Percentiles rank a stretch among this genome's conserved stretches.
Evolutionary conservation across 1,140 invertebrate species (phyloP).

Genomic region (Leptinotarsa lineolata): DNA sequence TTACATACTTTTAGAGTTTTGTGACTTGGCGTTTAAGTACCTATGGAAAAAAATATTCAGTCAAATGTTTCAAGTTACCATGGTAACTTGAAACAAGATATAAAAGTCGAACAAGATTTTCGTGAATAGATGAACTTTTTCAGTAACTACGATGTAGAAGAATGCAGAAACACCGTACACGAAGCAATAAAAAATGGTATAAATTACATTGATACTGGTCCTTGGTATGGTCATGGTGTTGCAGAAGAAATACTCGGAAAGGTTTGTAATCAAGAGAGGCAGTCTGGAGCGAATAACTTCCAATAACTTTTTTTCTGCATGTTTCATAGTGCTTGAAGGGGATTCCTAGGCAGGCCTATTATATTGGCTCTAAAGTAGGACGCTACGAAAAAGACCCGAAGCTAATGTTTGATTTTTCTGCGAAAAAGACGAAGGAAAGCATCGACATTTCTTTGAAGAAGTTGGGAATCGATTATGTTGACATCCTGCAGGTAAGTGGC

Average conservation of each 20-base stretch:
- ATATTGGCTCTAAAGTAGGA: constrained; percentile 92
- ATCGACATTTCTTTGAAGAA: constrained; percentile 78
- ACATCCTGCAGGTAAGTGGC: constrained; percentile 78
- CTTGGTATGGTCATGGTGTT: constrained; percentile 87
- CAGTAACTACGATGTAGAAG: constrained; percentile 62
- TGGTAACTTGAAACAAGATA: too few species aligned
- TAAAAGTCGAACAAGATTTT: too few species aligned
- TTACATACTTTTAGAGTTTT: too few species aligned
- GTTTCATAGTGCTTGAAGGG: constrained; percentile 69
- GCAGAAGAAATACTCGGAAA: constrained; percentile 82
- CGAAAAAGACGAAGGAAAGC: constrained; percentile 72
- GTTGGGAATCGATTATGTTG: constrained; percentile 81
- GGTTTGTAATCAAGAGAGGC: constrained; percentile 57
- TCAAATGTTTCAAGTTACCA: too few species aligned
- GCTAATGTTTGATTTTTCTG: constrained; percentile 87
- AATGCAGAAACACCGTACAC: constrained; percentile 71
- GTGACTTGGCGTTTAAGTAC: too few species aligned
- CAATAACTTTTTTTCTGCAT: background rate
- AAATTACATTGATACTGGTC: constrained; percentile 90
- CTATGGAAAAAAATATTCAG: too few species aligned
- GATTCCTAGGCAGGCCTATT: constrained; percentile 81
- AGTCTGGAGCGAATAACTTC: background rate
- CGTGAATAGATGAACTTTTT: constrained; percentile 30
- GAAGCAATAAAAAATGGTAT: constrained; percentile 77
- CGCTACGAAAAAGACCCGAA: constrained; percentile 75